Evolutionary conservation across 2,888 invertebrate species (phyloP).

Genomic region (Drosophila lacicola): DNA sequence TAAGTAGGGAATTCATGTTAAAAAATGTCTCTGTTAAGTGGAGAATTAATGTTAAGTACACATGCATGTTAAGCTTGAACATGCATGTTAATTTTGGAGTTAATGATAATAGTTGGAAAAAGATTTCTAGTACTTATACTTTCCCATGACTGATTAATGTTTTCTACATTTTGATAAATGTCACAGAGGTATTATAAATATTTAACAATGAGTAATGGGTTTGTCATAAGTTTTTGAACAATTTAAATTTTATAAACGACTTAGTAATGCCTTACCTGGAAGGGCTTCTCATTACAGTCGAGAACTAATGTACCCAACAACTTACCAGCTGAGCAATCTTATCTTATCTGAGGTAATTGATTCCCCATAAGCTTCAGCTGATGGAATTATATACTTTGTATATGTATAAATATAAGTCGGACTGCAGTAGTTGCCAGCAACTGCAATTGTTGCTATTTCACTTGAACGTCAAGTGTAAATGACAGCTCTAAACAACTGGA

Average conservation of each 20-base stretch:
- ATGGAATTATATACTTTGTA: constrained; percentile 44
- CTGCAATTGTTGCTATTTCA: constrained; percentile 54
- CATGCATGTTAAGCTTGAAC: neutral
- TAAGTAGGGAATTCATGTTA: neutral
- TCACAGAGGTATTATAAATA: no score
- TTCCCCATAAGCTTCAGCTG: constrained; percentile 64
- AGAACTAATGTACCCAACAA: neutral
- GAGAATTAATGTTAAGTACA: neutral
- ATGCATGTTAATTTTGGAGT: neutral
- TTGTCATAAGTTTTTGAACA: neutral
- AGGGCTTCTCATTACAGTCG: neutral
- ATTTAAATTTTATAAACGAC: neutral
- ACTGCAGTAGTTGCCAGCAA: constrained; percentile 28
- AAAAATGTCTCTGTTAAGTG: neutral
- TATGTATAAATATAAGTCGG: constrained; percentile 34
- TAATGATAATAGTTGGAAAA: no score
- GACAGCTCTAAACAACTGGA: constrained; percentile 53
- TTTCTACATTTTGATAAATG: no score
- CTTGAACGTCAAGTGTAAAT: constrained; percentile 75
- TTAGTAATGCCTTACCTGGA: neutral
- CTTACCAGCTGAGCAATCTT: constrained; percentile 31
- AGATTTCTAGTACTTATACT: no score
- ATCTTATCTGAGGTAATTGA: constrained; percentile 73
- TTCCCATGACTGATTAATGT: no score
- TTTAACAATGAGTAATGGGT: neutral